Evolutionary conservation across 2,113 vertebrate species (phyloP), one percentile per base, ranked within the genome.

Genomic region (Megalops atlanticus): DNA sequence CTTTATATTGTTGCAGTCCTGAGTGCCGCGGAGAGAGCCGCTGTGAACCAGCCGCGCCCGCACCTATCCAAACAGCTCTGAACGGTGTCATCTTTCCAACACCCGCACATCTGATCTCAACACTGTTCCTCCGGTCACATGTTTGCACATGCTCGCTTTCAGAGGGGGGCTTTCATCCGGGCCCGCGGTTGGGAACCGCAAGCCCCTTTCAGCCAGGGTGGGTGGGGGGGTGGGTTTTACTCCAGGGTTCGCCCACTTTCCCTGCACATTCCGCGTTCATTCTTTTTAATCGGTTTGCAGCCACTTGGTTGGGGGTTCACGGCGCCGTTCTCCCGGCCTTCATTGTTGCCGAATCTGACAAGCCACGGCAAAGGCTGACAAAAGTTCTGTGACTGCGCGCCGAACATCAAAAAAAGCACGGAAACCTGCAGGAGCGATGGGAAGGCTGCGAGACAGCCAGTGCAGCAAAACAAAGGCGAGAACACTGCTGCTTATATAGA

Each of bases 401-500:
- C 36, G 7, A 49, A 49, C n/a, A 47, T 49, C 74, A 45, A 76
- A 64, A n/a, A n/a, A 54, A 38, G 45, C 24, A 33, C 10, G 35
- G 49, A 78, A 78, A 0, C 49, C 36, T 4, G 35, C 43, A n/a
- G 52, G n/a, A 68, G 64, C 18, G 33, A 10, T 14, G 74, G 78
- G 35, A 49, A 45, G 41, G 10, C 64, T 45, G 68, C 40, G 11
- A 49, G 54, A 40, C 24, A 74, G 47, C 14, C 11, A 68, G 36
- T 35, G 58, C 31, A 54, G 69, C 27, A 49, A 70, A 64, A 80
- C 58, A 76, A 77, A 86, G 82, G 38, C 71, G n/a, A 85, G 18
- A 77, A 41, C 79, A 71, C 49, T 10, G 12, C 39, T 4, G 14
- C n/a, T 11, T 36, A 47, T 6, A 36, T 8, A 27, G 21, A 80